These are phyloP conservation scores for Leptoclinus maculatus DNA, from an alignment of 2,797 vertebrate genomes.

Conservation along the genomic window DNA sequence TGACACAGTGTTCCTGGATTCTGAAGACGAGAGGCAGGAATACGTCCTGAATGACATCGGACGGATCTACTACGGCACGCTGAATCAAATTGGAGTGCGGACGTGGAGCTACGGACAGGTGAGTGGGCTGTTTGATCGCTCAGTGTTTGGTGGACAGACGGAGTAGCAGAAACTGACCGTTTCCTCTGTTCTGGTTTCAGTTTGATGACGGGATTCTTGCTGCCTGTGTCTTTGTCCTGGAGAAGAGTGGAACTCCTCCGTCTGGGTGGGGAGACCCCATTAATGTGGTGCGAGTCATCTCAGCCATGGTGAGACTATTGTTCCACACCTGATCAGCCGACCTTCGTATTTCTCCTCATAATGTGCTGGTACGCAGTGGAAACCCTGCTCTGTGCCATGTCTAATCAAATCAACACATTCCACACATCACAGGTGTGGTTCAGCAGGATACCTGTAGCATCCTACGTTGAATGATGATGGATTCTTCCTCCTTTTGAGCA, in stretches of 20 bases:
- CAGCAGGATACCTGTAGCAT: too few relatives aligned
- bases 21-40: constrained; percentile 84
- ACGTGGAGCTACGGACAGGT: constrained; percentile 94
- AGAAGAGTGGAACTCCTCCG: constrained; percentile 82
- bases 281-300: constrained; percentile 86
- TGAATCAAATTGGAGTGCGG: constrained; percentile 87
- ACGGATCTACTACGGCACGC: constrained; percentile 89
- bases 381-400: too few relatives aligned
- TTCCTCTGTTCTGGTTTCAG: constrained; percentile 67
- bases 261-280: constrained; percentile 88
- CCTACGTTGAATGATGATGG: too few relatives aligned
- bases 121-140: not conserved
- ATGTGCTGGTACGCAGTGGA: too few relatives aligned
- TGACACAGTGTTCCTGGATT: constrained; percentile 88
- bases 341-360: too few relatives aligned
- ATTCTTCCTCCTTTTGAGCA: too few relatives aligned
- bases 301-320: constrained; percentile 87
- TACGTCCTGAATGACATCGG: constrained; percentile 91
- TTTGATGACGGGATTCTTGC: constrained; percentile 86
- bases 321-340: not conserved
- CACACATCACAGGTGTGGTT: too few relatives aligned
- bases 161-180: not conserved
- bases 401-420: too few relatives aligned
- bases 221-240: constrained; percentile 86
- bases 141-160: not conserved